Conservation (phyloP, 2,888 invertebrate species). For the Lasioglossum oenotherae region DNA sequence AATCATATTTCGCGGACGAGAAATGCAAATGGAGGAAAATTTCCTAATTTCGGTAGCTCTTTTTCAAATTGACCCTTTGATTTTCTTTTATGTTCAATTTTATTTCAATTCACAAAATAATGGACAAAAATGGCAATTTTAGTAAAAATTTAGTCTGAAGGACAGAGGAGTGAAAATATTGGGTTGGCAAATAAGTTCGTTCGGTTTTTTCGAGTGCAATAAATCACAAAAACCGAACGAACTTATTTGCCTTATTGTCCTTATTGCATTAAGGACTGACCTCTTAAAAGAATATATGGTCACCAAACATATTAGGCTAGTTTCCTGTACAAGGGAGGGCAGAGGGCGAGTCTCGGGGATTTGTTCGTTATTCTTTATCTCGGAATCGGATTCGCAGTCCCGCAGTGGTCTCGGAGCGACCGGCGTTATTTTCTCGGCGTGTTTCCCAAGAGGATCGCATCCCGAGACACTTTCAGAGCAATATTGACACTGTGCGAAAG, state of each 20-base stretch:
- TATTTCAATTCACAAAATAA: too few species aligned
- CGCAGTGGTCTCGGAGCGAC: neutral
- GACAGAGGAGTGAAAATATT: neutral
- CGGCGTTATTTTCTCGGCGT: conserved; percentile 30
- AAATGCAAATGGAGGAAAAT: neutral
- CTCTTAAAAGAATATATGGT: neutral
- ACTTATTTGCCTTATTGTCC: too few species aligned
- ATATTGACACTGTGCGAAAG: conserved; percentile 60
- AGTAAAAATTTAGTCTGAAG: neutral
- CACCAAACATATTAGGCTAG: neutral
- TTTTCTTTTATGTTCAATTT: too few species aligned
- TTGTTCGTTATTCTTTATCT: neutral
- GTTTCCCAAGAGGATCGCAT: neutral
- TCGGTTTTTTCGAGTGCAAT: too few species aligned
- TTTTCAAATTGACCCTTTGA: neutral
- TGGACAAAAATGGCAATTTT: neutral
- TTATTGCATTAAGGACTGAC: neutral
- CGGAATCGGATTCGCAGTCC: neutral
- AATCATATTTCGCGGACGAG: neutral
- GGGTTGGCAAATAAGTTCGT: too few species aligned
- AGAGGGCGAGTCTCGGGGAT: neutral
- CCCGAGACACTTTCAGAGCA: conserved; percentile 40
- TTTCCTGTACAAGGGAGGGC: neutral
- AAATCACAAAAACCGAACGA: too few species aligned
- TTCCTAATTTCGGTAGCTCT: neutral